phyloP scores from a whole-genome alignment of 37 sponge, comb jelly and placozoan species.

The Beroe forskalii region DNA sequence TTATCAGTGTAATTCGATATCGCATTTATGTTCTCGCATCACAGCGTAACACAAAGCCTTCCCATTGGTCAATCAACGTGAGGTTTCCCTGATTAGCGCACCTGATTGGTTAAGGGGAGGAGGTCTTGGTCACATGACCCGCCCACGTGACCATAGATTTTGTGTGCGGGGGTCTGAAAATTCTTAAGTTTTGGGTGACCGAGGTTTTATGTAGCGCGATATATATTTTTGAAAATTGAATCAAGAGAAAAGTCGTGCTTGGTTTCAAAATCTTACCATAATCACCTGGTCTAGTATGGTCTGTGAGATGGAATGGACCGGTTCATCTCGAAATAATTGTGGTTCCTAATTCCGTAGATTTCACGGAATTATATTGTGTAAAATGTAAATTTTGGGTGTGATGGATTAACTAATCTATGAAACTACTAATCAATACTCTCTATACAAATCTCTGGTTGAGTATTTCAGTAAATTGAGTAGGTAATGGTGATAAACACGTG shows the following conservation, averaged over 20 bases:
- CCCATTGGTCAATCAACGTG: neutral
- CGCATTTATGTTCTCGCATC: neutral
- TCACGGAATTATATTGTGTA: no score
- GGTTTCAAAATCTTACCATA: neutral
- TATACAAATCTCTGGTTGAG: no score
- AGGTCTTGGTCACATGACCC: neutral
- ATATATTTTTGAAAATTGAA: neutral
- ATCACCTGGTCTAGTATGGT: no score
- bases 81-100: neutral
- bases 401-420: no score
- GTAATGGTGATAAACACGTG: no score
- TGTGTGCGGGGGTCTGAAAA: slow-evolving; percentile 19
- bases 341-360: no score
- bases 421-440: no score
- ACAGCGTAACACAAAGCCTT: neutral
- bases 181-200: slow-evolving; percentile 41
- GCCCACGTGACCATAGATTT: neutral
- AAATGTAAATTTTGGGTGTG: no score
- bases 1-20: neutral
- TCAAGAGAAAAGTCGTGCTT: neutral
- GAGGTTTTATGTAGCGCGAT: neutral
- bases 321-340: no score
- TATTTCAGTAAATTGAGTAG: no score
- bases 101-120: neutral
- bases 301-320: no score